Conservation (phyloP, 2,888 invertebrate genomes). For the Eupelmus urozonus region DNA sequence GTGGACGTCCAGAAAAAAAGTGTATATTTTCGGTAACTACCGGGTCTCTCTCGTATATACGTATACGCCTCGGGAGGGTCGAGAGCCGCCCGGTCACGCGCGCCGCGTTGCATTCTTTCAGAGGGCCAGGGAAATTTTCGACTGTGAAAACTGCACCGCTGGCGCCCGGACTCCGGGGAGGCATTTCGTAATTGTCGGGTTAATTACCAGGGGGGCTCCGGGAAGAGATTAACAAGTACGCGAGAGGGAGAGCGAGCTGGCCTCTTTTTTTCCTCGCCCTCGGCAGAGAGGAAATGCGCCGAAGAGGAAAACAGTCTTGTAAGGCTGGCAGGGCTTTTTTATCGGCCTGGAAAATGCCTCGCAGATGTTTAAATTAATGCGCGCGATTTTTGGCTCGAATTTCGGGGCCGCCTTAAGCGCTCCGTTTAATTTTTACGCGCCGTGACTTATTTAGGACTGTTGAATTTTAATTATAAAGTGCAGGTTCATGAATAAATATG, state of each 20-base stretch:
- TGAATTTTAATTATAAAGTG: no score
- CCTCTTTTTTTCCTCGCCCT: background rate
- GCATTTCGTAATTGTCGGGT: conserved; percentile 43
- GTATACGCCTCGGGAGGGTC: background rate
- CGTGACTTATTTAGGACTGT: no score
- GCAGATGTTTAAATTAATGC: no score
- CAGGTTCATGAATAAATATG: no score
- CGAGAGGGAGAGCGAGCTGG: background rate
- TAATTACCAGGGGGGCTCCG: conserved; percentile 32
- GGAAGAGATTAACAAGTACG: conserved; percentile 37
- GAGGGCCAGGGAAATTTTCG: conserved; percentile 28
- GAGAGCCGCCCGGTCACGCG: background rate
- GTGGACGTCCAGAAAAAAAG: background rate
- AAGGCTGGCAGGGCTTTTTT: background rate
- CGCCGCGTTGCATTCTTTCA: conserved; percentile 2
- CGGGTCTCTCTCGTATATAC: no score
- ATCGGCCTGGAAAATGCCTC: no score
- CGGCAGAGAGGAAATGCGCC: background rate
- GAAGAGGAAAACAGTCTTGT: conserved; percentile 9
- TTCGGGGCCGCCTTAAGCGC: no score
- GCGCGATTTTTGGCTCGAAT: no score
- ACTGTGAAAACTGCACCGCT: background rate
- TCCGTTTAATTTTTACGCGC: no score
- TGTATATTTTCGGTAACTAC: background rate
- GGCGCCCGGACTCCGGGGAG: background rate